Conservation (phyloP, 2,888 invertebrate species). For the Ophioninae sp. region DNA sequence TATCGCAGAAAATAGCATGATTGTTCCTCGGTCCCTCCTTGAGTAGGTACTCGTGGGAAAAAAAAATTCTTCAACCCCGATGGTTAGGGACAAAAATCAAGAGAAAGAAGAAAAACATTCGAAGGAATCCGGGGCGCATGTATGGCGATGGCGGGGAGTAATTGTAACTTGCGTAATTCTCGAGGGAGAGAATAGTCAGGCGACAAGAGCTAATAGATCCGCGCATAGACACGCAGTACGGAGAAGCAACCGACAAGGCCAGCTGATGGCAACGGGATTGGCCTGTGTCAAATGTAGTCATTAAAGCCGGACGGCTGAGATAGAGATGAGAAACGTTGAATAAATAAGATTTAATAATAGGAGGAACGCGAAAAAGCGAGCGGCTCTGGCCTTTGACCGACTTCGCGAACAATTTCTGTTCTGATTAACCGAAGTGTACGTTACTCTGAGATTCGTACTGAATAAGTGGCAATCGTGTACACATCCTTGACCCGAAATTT, state of each 20-base stretch:
- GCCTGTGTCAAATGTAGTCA: conserved; percentile 65
- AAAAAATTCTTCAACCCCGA: not conserved
- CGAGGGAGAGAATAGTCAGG: conserved; percentile 16
- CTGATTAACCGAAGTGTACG: not conserved
- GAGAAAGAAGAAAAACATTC: not conserved
- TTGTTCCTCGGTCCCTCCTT: no score
- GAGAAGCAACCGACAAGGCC: conserved; percentile 66
- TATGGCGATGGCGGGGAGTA: conserved; percentile 37
- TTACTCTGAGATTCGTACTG: not conserved
- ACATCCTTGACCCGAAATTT: not conserved
- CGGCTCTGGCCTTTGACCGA: conserved; percentile 60
- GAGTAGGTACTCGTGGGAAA: no score
- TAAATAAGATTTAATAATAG: conserved; percentile 65
- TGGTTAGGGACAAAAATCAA: not conserved
- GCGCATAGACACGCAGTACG: conserved; percentile 43
- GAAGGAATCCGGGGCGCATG: not conserved
- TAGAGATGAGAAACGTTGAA: conserved; percentile 58
- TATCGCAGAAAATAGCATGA: no score
- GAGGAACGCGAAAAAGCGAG: conserved; percentile 28
- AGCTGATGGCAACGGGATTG: conserved; percentile 60
- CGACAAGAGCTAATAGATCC: conserved; percentile 30
- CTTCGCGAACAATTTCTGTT: conserved; percentile 24
- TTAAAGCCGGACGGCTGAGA: conserved; percentile 57
- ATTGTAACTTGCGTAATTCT: conserved; percentile 51
- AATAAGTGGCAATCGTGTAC: not conserved